Evolutionary conservation across 2,113 vertebrate genomes (phyloP), one percentile per base, ranked within the genome.

Genomic region (Eira barbara): DNA sequence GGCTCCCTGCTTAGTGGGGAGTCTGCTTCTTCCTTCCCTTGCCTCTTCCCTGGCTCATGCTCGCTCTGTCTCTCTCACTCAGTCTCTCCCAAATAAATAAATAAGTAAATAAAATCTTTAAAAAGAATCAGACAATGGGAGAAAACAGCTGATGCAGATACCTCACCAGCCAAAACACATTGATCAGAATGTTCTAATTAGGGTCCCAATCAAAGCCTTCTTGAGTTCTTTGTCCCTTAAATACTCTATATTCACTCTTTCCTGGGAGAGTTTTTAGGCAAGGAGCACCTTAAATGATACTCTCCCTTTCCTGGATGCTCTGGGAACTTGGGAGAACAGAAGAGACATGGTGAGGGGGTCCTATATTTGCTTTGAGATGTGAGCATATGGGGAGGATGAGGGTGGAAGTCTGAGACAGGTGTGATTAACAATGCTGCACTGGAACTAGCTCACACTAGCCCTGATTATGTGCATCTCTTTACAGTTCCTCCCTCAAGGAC

Each of bases 171-270:
- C n/a, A 94, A 98, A 95, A 94, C 27, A 80, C 11, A 57, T 15
- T 91, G 76, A 97, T 91, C 69, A 88, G 83, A 92, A 96, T 88
- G 71, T 23, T 96, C 63, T 91, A 92, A 90, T 84, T 71, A 88
- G 71, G 15, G 27, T 18, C 7, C 49, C 36, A 85, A 59, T 65
- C 57, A 89, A 78, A 95, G 57, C 10, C 42, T 71, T 90, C 49
- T 89, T 52, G 52, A 79, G 7, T 90, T 94, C 36, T 89, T 39
- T 86, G 57, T 45, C 45, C 57, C 13, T 83, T 88, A 91, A 96
- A 73, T 39, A 84, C 17, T 88, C 52, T 52, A 89, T 52, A 89
- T 55, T 89, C 42, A 57, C 17, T 94, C 21, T 86, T 71, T 95
- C 73, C 49, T n/a, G 3, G 67, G 39, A 89, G 31, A 93, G 87